These are phyloP conservation scores for human DNA, from an alignment of 2,113 vertebrate genomes.

Conservation along the genomic window DNA sequence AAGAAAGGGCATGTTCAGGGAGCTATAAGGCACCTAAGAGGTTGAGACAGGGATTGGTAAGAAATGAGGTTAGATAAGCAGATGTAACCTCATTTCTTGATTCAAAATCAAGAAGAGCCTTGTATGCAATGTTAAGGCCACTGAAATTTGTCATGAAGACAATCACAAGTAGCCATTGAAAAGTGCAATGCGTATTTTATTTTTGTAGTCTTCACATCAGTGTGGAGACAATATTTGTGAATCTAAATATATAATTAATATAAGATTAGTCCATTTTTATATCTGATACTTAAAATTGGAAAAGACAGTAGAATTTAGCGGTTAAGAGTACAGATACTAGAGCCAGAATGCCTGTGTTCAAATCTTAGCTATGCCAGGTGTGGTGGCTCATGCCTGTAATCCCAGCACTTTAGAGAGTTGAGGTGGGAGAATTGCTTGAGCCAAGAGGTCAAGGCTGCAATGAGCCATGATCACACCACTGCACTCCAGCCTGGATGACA, in stretches of 20 bases:
- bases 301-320: background rate
- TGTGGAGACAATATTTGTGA: constrained; percentile 13
- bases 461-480: too few species aligned
- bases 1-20: background rate
- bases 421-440: too few species aligned
- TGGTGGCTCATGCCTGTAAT: too few species aligned
- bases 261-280: background rate
- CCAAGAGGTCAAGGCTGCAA: too few species aligned
- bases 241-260: background rate
- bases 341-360: background rate
- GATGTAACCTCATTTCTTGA: too few species aligned
- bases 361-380: background rate
- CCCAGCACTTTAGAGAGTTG: too few species aligned
- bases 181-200: background rate
- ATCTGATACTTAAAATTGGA: background rate
- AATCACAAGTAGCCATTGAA: background rate
- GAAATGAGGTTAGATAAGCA: background rate
- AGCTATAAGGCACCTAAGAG: background rate
- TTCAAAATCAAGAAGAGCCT: background rate
- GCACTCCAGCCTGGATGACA: too few species aligned
- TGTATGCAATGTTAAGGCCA: background rate
- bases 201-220: background rate
- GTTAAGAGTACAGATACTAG: background rate
- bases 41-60: background rate
- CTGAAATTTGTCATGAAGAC: background rate